phyloP scores from a whole-genome alignment of 2,888 invertebrate species.

The Leptopilina drosophilae region DNA sequence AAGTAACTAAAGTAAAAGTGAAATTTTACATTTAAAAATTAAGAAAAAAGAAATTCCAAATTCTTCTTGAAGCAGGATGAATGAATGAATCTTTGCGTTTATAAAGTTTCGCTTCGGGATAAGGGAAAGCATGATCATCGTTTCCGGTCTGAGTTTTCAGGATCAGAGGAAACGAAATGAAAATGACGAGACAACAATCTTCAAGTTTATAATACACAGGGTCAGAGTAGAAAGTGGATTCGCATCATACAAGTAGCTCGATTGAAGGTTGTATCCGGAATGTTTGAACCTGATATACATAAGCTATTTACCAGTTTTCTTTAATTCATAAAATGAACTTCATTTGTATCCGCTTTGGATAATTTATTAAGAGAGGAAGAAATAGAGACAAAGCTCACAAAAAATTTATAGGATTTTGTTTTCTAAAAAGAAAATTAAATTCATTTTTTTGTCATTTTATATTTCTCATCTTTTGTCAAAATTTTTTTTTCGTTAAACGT shows the following conservation, averaged over 20 bases:
- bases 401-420: too few relatives aligned
- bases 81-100: too few relatives aligned
- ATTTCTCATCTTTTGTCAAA: too few relatives aligned
- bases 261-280: slow-evolving; percentile 76
- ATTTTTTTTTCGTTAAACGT: too few relatives aligned
- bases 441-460: too few relatives aligned
- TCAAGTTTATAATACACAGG: slow-evolving; percentile 53
- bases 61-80: slow-evolving; percentile 45
- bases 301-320: slow-evolving; percentile 69
- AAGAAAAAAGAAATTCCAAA: slow-evolving; percentile 59
- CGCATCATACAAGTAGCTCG: slow-evolving; percentile 64
- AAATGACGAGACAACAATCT: slow-evolving; percentile 68
- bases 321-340: slow-evolving; percentile 68
- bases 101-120: slow-evolving; percentile 33
- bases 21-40: slow-evolving; percentile 41
- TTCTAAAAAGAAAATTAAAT: too few relatives aligned
- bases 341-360: slow-evolving; percentile 47
- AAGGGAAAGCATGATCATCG: slow-evolving; percentile 45
- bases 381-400: too few relatives aligned
- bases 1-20: too few relatives aligned
- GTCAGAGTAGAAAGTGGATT: slow-evolving; percentile 76
- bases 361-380: not conserved
- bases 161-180: slow-evolving; percentile 67
- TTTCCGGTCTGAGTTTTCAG: slow-evolving; percentile 50
- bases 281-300: slow-evolving; percentile 64